Base-by-base conservation (phyloP, 2,113 vertebrate genomes). In the Catharus minimus region DNA sequence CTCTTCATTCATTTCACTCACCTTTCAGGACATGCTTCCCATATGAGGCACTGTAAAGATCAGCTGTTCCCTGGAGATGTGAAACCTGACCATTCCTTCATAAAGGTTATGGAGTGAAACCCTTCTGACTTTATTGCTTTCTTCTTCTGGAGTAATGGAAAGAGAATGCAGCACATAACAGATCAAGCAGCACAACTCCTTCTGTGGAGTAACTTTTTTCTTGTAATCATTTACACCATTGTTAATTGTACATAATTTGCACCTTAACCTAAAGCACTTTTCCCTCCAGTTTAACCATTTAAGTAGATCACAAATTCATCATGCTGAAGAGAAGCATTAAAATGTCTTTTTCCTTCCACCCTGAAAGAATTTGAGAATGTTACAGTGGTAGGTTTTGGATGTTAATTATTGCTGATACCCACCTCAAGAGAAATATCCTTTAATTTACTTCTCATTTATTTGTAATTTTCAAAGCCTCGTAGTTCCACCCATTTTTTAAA, bases 141-240 rank as follows among this genome's bases (percentile, higher is more conserved):
- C 44, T 67, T 55, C 73, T 78, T 52, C 64, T 64, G 36, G 43
- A 67, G 53, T 44, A 43, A 56, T 0, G 4, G 75, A 69, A 82
- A 17, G 8, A 53, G 57, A 46, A 82, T 12, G 62, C 21, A 64
- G 38, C 28, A 22, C 53, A 62, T 47, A 71, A 23, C 16, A 84
- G 65, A 28, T 14, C 26, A 50, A 50, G 65, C 46, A 68, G 65
- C 46, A 68, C 13, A 50, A 11, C 1, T 24, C 62, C 27, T 47
- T 7, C 44, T 16, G 17, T 30, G 22, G 5, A 49, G 32, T 43
- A 56, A 89, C 14, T 5, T 71, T 82, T 64, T 46, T 30, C 72
- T 49, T 79, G 75, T 93, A 96, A 97, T 96, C 64, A 97, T 95
- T 97, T 53, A 97, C 93, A 74, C 10, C 0, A 1, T 1, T 17